phyloP scores from a whole-genome alignment of 2,888 invertebrate species.

The Argyresthia goedartella region DNA sequence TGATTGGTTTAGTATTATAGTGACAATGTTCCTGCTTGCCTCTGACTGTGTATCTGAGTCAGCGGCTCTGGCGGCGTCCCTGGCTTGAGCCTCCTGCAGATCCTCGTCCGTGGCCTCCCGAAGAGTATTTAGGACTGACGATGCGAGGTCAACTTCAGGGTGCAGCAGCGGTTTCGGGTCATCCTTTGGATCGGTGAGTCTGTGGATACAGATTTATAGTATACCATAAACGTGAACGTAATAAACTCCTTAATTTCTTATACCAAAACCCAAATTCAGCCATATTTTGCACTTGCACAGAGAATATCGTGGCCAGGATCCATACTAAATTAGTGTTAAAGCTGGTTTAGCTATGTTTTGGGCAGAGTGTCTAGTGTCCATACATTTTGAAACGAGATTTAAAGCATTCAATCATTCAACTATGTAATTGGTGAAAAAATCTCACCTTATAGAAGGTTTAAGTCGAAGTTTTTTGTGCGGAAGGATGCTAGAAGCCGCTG shows the following conservation, averaged over 20 bases:
- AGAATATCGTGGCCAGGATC: too few species aligned
- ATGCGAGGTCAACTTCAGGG: slow-evolving; percentile 54
- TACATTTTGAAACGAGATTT: not conserved
- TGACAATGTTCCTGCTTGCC: slow-evolving; percentile 31
- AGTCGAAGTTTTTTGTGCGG: slow-evolving; percentile 27
- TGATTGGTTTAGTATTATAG: slow-evolving; percentile 33
- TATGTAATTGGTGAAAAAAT: too few species aligned
- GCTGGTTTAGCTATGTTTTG: too few species aligned
- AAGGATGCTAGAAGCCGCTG: slow-evolving; percentile 37
- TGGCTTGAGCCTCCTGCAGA: slow-evolving; percentile 45
- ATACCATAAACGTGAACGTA: too few species aligned
- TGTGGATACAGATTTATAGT: slow-evolving; percentile 12
- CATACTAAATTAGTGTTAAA: too few species aligned
- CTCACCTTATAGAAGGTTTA: slow-evolving; percentile 28
- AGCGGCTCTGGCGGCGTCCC: slow-evolving; percentile 27
- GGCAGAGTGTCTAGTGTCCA: too few species aligned
- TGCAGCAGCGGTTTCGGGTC: slow-evolving; percentile 43
- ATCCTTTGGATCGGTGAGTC: slow-evolving; percentile 26
- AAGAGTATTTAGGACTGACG: slow-evolving; percentile 50
- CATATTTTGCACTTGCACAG: not conserved
- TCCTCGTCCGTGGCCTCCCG: slow-evolving; percentile 53
- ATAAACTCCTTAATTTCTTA: too few species aligned
- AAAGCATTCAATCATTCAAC: not conserved
- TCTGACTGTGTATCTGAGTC: slow-evolving; percentile 22
- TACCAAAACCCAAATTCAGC: slow-evolving; percentile 5